These are phyloP conservation scores for Gallinago solitaria DNA, from an alignment of 2,797 vertebrate species.

Conservation along the genomic window DNA sequence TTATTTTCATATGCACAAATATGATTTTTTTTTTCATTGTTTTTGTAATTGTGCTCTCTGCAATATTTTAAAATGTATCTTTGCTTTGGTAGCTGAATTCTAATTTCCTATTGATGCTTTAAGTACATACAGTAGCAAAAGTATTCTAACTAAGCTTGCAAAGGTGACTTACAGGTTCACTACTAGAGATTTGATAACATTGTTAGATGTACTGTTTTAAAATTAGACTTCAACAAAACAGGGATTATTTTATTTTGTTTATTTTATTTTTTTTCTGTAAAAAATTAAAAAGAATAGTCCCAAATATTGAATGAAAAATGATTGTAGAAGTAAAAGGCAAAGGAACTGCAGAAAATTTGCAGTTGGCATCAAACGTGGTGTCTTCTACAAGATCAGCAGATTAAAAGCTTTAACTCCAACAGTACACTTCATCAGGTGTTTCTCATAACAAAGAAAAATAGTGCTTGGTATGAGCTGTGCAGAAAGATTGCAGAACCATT, in stretches of 20 bases:
- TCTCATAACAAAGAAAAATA: constrained; percentile 13
- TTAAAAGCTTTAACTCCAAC: background rate
- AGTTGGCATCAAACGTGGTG: background rate
- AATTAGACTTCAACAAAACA: background rate
- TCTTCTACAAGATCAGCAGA: background rate
- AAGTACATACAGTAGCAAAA: background rate
- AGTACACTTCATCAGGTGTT: background rate
- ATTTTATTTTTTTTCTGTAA: background rate
- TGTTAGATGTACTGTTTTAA: background rate
- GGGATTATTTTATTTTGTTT: background rate
- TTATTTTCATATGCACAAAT: background rate
- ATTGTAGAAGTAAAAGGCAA: background rate
- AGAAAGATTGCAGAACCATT: constrained; percentile 11
- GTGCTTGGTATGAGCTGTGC: background rate
- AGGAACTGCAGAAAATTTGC: background rate
- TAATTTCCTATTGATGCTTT: background rate
- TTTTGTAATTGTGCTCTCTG: background rate
- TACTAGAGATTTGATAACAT: background rate
- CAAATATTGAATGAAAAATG: background rate
- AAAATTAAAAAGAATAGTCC: background rate
- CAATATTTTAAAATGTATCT: background rate
- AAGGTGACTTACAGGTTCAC: background rate
- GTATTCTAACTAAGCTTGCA: background rate
- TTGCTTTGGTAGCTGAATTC: background rate
- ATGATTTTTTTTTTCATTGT: background rate